Percentiles rank a stretch among this genome's conserved stretches.
These are phyloP conservation scores for Sternotherus odoratus DNA, from an alignment of 2,797 vertebrate genomes.

Conservation along the genomic window DNA sequence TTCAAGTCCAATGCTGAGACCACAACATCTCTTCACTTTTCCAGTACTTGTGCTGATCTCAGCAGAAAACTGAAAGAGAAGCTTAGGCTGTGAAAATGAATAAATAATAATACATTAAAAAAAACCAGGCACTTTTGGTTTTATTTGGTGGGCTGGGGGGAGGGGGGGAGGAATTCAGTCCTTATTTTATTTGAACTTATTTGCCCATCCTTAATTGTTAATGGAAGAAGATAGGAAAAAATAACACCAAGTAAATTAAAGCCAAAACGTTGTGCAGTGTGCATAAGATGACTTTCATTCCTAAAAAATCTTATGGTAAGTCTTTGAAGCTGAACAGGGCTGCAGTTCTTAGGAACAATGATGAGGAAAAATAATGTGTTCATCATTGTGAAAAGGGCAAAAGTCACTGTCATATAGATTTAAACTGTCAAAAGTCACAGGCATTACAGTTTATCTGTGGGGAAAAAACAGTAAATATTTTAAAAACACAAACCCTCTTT, in stretches of 20 bases:
- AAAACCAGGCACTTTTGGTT: not conserved
- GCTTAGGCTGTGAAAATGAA: not conserved
- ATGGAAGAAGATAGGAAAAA: not conserved
- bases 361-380: not conserved
- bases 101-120: not conserved
- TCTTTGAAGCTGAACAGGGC: not conserved
- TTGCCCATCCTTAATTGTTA: not conserved
- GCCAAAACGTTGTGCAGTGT: not conserved
- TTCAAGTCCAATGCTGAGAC: not conserved
- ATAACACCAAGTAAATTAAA: not conserved
- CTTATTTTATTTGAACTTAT: not conserved
- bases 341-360: not conserved
- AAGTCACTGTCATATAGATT: not conserved
- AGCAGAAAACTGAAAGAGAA: not conserved
- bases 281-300: not conserved
- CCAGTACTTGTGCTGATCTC: not conserved
- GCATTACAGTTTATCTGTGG: not conserved
- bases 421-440: constrained; percentile 5
- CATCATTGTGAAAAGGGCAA: not conserved
- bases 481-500: not conserved
- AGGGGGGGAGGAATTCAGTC: not conserved
- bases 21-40: not conserved
- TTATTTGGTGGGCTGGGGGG: no score
- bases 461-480: not conserved
- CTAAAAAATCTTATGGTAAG: not conserved